Evolutionary conservation across 2,113 vertebrate species (phyloP).

Genomic region (Turnix velox): DNA sequence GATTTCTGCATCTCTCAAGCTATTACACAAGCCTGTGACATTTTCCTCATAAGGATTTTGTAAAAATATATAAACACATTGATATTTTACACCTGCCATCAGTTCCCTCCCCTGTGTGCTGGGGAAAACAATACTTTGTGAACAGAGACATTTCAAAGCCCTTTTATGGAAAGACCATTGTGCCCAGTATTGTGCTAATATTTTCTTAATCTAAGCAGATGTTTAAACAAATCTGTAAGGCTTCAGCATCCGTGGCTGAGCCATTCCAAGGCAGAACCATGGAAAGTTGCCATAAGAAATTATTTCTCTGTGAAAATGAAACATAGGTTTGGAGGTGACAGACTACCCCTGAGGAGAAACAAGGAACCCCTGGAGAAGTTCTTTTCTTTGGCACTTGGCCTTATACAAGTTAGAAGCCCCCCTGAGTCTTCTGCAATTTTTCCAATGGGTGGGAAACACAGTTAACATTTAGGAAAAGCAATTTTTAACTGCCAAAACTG

Average conservation of each 20-base stretch:
- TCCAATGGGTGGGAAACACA: constrained; percentile 64
- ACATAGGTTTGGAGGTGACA: constrained; percentile 52
- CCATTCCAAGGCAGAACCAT: constrained; percentile 4
- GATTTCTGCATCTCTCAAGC: constrained; percentile 47
- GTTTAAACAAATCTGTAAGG: constrained; percentile 33
- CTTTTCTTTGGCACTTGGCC: constrained; percentile 55
- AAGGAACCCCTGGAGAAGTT: constrained; percentile 59
- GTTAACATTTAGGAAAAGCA: constrained; percentile 59
- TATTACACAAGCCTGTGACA: constrained; percentile 5
- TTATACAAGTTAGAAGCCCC: constrained; percentile 27
- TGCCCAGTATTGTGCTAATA: constrained; percentile 10
- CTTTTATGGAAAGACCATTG: background rate
- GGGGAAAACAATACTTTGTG: background rate
- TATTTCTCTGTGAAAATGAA: background rate
- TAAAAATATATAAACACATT: background rate
- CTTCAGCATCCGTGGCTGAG: background rate
- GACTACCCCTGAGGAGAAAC: constrained; percentile 58
- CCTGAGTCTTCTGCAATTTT: constrained; percentile 61
- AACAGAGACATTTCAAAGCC: background rate
- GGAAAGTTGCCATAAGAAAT: constrained; percentile 47
- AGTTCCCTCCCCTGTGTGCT: background rate
- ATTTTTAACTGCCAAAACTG: constrained; percentile 66
- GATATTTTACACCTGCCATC: constrained; percentile 21
- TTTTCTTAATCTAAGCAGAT: constrained; percentile 51
- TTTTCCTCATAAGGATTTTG: background rate